phyloP scores from a whole-genome alignment of 2,888 invertebrate genomes.

The Eueremaeus valkanovi region DNA sequence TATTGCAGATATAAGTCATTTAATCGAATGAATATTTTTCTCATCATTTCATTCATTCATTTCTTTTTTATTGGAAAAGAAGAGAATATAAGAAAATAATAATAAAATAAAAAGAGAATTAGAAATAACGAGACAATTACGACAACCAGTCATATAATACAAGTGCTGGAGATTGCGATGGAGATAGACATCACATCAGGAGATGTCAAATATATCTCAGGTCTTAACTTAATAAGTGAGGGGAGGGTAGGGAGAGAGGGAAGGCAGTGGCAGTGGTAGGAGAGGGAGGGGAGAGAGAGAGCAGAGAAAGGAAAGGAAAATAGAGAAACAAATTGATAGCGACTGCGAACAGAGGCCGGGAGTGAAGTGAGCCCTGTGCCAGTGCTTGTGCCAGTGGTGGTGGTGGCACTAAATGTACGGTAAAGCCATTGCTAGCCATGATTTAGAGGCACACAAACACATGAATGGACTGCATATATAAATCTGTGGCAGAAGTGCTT shows the following conservation, averaged over 20 bases:
- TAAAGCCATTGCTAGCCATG: too few relatives aligned
- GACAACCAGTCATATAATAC: neutral
- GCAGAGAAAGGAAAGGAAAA: neutral
- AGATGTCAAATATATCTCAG: constrained; percentile 12
- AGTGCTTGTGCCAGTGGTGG: neutral
- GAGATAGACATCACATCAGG: neutral
- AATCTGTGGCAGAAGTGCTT: constrained; percentile 8
- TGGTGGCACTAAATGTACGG: neutral
- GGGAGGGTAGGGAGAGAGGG: neutral
- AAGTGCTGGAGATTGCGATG: neutral
- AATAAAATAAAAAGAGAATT: constrained; percentile 17
- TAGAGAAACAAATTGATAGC: neutral
- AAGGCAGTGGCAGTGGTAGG: neutral
- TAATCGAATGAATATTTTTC: constrained; percentile 17
- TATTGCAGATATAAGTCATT: neutral
- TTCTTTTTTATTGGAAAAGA: constrained; percentile 13
- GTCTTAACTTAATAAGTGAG: constrained; percentile 4
- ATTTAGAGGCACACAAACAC: constrained; percentile 9
- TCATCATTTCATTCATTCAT: constrained; percentile 11
- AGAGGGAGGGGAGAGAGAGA: neutral
- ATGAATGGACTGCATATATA: neutral
- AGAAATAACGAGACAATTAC: constrained; percentile 11
- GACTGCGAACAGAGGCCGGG: neutral
- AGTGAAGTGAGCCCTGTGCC: too few relatives aligned
- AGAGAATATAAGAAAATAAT: neutral